Evolutionary conservation across 1,140 invertebrate genomes (phyloP).

Genomic region (Zaprionus nigranus): DNA sequence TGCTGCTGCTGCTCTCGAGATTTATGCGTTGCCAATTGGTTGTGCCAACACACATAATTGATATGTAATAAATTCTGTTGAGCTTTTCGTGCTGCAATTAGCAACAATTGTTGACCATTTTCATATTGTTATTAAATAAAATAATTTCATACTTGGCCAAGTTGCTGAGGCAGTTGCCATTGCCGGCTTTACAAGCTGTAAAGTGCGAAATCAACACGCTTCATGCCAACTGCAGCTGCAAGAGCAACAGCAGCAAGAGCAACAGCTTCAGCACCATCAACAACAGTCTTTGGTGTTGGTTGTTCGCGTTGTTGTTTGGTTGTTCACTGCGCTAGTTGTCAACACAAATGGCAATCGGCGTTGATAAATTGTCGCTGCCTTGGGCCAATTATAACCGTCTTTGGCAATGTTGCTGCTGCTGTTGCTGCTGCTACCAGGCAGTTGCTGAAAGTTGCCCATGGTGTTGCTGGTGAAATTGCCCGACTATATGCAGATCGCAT

Average conservation of each 20-base stretch:
- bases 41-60: constrained; percentile 78
- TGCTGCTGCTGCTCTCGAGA: constrained; percentile 43
- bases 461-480: constrained; percentile 26
- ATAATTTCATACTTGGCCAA: constrained; percentile 74
- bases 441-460: constrained; percentile 2
- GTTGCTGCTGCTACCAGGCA: constrained; percentile 9
- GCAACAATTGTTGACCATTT: constrained; percentile 75
- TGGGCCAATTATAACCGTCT: constrained; percentile 82
- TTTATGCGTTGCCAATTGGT: constrained; percentile 77
- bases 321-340: constrained; percentile 69
- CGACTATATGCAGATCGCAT: constrained; percentile 52
- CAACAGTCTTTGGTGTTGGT: constrained; percentile 17
- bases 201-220: constrained; percentile 82
- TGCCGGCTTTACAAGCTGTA: constrained; percentile 79
- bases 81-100: constrained; percentile 77
- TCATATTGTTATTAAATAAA: constrained; percentile 78
- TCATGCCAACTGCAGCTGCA: constrained; percentile 69
- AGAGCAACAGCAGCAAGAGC: constrained; percentile 10
- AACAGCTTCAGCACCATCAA: constrained; percentile 7
- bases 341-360: constrained; percentile 79
- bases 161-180: constrained; percentile 34
- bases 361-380: constrained; percentile 81
- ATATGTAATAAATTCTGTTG: constrained; percentile 78
- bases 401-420: constrained; percentile 60
- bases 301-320: constrained; percentile 17